Percentiles rank a stretch among this genome's conserved stretches.
Evolutionary conservation across 2,888 invertebrate species (phyloP).

Genomic region (Andrena flavipes): DNA sequence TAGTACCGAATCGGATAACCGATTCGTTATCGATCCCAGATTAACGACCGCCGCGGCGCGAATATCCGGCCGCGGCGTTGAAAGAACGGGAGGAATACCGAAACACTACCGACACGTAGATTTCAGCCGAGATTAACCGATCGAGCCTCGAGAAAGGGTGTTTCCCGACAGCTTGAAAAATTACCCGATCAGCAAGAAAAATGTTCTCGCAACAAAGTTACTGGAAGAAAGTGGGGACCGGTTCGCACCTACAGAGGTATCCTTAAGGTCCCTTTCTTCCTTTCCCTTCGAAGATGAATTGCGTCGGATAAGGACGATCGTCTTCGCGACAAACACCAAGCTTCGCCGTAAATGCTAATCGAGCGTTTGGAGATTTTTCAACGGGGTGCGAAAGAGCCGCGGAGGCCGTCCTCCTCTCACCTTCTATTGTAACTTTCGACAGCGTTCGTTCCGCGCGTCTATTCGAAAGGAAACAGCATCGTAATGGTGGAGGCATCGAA

Average conservation of each 20-base stretch:
- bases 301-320: neutral
- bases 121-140: constrained; percentile 49
- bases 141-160: constrained; percentile 51
- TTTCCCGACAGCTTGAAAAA: constrained; percentile 59
- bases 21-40: neutral
- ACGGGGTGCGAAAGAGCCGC: neutral
- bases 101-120: neutral
- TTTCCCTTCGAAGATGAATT: neutral
- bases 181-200: constrained; percentile 60
- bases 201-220: constrained; percentile 55
- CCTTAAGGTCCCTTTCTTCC: neutral
- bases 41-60: constrained; percentile 1
- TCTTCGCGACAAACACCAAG: neutral
- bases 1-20: neutral
- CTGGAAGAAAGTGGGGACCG: constrained; percentile 24
- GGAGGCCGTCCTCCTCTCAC: too few relatives aligned
- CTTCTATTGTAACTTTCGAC: too few relatives aligned
- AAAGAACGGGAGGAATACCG: neutral
- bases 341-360: too few relatives aligned
- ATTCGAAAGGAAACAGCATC: too few relatives aligned
- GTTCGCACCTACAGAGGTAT: constrained; percentile 21
- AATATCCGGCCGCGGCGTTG: neutral
- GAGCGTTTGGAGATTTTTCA: neutral
- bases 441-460: too few relatives aligned
- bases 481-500: neutral